A percentile compares a stretch with the other conserved stretches of the same genome.
Conservation (phyloP, 1,140 invertebrate species). For the Atopsyche davidsoni region DNA sequence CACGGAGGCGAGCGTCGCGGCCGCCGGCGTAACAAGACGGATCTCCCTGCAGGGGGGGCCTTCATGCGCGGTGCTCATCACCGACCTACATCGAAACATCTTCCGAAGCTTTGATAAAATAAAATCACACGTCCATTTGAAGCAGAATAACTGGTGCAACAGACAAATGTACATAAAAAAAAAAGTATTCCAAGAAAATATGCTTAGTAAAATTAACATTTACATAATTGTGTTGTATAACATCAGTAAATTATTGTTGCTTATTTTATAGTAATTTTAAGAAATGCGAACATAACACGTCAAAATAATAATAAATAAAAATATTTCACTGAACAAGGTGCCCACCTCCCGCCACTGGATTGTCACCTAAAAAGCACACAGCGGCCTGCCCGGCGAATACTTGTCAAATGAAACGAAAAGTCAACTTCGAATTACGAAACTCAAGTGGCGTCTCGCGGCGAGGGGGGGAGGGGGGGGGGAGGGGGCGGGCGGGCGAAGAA, state of each 20-base stretch:
- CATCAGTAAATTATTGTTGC: no score
- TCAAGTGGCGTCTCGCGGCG: constrained; percentile 13
- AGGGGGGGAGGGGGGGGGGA: neutral
- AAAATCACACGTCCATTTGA: neutral
- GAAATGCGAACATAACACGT: neutral
- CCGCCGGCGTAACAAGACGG: constrained; percentile 24
- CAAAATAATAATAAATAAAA: neutral
- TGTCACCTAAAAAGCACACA: neutral
- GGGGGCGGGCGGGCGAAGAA: constrained; percentile 10
- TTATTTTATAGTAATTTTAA: neutral
- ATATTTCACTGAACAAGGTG: neutral
- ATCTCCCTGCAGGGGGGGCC: constrained; percentile 12
- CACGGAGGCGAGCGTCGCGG: constrained; percentile 24
- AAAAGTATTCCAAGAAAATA: no score
- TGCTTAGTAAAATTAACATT: no score
- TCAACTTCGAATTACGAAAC: constrained; percentile 24
- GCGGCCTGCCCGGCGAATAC: neutral
- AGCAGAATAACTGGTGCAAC: no score
- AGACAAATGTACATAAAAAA: no score
- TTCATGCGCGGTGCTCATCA: neutral
- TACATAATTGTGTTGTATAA: no score
- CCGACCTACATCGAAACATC: constrained; percentile 4
- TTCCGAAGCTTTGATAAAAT: neutral
- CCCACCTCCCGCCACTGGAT: neutral
- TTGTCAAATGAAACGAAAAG: constrained; percentile 17